Percentiles rank a stretch among this genome's conserved stretches.
These are phyloP conservation scores for Conus betulinus DNA, from an alignment of 1,140 invertebrate genomes.

Conservation along the genomic window DNA sequence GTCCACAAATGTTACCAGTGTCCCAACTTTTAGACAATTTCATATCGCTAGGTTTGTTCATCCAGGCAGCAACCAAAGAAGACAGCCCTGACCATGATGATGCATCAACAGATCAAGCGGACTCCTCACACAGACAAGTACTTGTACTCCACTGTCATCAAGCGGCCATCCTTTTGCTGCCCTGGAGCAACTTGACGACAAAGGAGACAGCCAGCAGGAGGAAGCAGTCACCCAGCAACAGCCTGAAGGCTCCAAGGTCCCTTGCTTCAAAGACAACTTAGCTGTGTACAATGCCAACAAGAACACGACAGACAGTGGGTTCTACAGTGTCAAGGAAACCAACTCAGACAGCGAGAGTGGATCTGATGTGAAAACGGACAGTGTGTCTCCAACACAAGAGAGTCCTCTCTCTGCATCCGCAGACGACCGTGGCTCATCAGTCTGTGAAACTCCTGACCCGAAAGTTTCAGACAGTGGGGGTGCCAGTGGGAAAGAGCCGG, in stretches of 20 bases:
- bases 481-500: not conserved
- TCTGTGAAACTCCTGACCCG: not conserved
- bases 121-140: not conserved
- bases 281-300: constrained; percentile 38
- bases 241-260: not conserved
- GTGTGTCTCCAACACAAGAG: constrained; percentile 1
- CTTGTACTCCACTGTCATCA: constrained; percentile 28
- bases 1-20: no score
- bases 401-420: not conserved
- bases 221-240: not conserved
- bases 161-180: constrained; percentile 19
- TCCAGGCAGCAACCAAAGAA: not conserved
- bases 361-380: constrained; percentile 32
- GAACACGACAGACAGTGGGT: constrained; percentile 51
- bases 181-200: constrained; percentile 1
- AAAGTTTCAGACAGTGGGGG: not conserved
- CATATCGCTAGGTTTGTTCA: no score
- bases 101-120: not conserved
- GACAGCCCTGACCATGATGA: not conserved
- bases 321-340: constrained; percentile 50
- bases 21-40: no score
- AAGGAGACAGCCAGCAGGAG: not conserved
- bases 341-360: constrained; percentile 55
- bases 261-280: constrained; percentile 31
- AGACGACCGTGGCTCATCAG: not conserved